Evolutionary conservation across 2,797 vertebrate genomes (phyloP), one percentile per base, ranked within the genome.

Genomic region (Semaprochilodus insignis): DNA sequence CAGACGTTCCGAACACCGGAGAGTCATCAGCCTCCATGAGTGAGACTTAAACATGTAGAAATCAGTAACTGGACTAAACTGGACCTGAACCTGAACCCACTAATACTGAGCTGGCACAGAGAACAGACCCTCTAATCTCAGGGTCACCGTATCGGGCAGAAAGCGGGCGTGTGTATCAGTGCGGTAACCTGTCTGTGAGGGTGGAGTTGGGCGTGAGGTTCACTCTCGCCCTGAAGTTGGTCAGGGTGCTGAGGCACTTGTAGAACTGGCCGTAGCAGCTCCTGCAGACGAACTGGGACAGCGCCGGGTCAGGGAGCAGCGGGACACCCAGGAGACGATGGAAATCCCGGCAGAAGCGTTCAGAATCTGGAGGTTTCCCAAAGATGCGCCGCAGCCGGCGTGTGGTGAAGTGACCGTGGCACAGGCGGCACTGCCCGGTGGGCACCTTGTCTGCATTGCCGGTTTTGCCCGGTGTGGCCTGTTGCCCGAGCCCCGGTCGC

Each of bases 191-290:
- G 87, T 89, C 88, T 74, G 90, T 91, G 0, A 91, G 40, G 85
- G 91, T 92, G 11, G 93, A 19, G 91, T 91, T 0, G 0, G 97
- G 95, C 0, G 93, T 95, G 0, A 92, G 86, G 25, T 99, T 99
- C 70, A 99, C 97, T 66, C 95, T 92, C 93, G 97, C 97, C 85
- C 98, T 95, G 77, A 99, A 99, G 0, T 95, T 86, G 77, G 91
- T 90, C 89, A 99, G 95, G 84, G 97, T 91, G 82, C 94, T 93
- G 90, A 96, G 96, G 91, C 97, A 99, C 87, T 98, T 97, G 87
- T 99, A 99, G 93, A 99, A 99, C 92, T 98, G 97, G 31, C 95
- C 80, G 16, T 98, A 96, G 90, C 98, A 99, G 89, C 94, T 97
- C 94, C 97, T 98, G 90, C 98, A 99, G 86, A 99, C 93, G 0